Percentiles rank a stretch among this genome's conserved stretches.
phyloP scores from a whole-genome alignment of 2,888 invertebrate species.

The Cryptus armator region DNA sequence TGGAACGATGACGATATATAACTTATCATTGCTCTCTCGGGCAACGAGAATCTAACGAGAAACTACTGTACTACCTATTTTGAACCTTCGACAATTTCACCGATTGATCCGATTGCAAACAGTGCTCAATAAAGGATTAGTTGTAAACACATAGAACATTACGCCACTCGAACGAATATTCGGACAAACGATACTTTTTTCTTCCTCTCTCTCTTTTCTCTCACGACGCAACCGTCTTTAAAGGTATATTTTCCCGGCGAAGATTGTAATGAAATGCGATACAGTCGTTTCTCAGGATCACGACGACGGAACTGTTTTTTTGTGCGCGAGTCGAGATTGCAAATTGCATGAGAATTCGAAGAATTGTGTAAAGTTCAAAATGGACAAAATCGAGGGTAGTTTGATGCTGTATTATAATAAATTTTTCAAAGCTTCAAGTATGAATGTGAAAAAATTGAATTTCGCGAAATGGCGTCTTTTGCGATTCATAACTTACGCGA shows the following conservation, averaged over 20 bases:
- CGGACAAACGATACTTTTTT: not conserved
- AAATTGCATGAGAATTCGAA: not conserved
- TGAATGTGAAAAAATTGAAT: constrained; percentile 33
- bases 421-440: constrained; percentile 62
- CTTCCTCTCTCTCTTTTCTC: not conserved
- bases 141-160: constrained; percentile 20
- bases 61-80: constrained; percentile 15
- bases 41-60: constrained; percentile 36
- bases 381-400: constrained; percentile 36
- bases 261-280: not conserved
- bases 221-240: not conserved
- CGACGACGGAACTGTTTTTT: not conserved
- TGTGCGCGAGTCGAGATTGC: not conserved
- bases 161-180: not conserved
- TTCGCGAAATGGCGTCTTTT: not conserved
- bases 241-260: constrained; percentile 7
- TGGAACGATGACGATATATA: constrained; percentile 52
- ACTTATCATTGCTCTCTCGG: constrained; percentile 25
- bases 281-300: not conserved
- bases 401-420: constrained; percentile 56
- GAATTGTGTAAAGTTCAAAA: constrained; percentile 9
- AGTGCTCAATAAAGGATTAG: constrained; percentile 59
- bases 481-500: too few species aligned
- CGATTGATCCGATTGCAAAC: constrained; percentile 52
- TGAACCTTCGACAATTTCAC: constrained; percentile 21